A percentile compares a stretch with the other conserved stretches of the same genome.
Conservation (phyloP, 2,113 vertebrate species). For the Malurus alboscapulatus region DNA sequence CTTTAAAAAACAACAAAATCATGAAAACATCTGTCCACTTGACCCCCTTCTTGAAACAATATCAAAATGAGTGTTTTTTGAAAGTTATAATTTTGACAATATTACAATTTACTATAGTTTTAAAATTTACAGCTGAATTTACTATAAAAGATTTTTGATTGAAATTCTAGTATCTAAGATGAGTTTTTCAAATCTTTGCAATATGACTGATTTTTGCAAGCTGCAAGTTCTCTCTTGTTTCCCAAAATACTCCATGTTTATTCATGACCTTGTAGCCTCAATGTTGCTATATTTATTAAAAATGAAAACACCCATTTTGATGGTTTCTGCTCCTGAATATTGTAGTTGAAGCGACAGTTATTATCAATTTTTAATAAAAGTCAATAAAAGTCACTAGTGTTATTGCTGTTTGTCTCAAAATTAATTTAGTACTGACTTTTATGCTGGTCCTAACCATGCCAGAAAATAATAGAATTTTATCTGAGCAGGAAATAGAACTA, state of each 20-base stretch:
- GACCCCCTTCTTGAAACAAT: not conserved
- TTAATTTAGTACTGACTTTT: not conserved
- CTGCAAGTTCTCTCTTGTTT: not conserved
- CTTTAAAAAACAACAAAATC: not conserved
- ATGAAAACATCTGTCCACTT: not conserved
- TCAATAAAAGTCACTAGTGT: not conserved
- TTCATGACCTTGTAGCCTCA: not conserved
- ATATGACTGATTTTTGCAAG: not conserved
- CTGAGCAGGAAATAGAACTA: not conserved
- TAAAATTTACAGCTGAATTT: not conserved
- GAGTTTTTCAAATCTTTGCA: not conserved
- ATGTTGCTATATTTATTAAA: not conserved
- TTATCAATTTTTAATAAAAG: not conserved
- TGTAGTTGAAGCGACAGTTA: not conserved
- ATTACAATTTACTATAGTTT: not conserved
- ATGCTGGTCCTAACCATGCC: not conserved
- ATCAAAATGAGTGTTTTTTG: fast-evolving
- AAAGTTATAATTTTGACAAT: not conserved
- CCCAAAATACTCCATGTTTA: not conserved
- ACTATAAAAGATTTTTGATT: too few species aligned
- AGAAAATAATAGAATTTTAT: not conserved
- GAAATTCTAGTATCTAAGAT: not conserved
- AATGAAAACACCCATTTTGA: not conserved
- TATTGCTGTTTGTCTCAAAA: not conserved
- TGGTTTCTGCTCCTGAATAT: not conserved